These are phyloP conservation scores for Pachliopta kotzebuea DNA, from an alignment of 2,888 invertebrate species.

Conservation along the genomic window DNA sequence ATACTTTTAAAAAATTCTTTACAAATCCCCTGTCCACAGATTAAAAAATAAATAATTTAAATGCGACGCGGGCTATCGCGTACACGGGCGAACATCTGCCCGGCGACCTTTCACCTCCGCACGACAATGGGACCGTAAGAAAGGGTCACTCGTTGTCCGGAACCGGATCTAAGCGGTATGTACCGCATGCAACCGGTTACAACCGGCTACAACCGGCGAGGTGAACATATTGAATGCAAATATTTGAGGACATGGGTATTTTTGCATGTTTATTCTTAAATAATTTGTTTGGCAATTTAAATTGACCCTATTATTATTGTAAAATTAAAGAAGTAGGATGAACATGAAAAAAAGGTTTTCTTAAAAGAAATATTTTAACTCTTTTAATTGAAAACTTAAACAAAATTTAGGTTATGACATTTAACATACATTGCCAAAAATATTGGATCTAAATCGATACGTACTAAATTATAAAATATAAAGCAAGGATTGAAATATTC, in stretches of 20 bases:
- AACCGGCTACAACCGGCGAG: conserved; percentile 39
- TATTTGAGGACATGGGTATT: neutral
- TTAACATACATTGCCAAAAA: no score
- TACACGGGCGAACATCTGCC: conserved; percentile 53
- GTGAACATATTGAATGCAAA: conserved; percentile 11
- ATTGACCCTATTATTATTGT: no score
- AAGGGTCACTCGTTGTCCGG: conserved; percentile 64
- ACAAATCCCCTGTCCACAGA: conserved; percentile 2
- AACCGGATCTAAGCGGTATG: conserved; percentile 58
- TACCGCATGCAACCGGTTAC: conserved; percentile 51
- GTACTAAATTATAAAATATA: no score
- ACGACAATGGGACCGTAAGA: conserved; percentile 56
- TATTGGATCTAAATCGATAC: no score
- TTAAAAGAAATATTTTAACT: no score
- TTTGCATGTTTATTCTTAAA: no score
- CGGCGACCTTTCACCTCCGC: conserved; percentile 48
- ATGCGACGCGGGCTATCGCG: conserved; percentile 20
- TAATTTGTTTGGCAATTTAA: no score
- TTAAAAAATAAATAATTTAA: conserved; percentile 20
- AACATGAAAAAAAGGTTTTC: no score
- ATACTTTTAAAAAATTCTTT: neutral
- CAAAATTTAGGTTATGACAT: no score
- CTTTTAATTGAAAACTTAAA: no score
- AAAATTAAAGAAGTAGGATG: no score
- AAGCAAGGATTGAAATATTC: no score